A percentile compares a stretch with the other conserved stretches of the same genome.
Evolutionary conservation across 2,888 invertebrate genomes (phyloP).

Genomic region (Cyclophora punctaria): DNA sequence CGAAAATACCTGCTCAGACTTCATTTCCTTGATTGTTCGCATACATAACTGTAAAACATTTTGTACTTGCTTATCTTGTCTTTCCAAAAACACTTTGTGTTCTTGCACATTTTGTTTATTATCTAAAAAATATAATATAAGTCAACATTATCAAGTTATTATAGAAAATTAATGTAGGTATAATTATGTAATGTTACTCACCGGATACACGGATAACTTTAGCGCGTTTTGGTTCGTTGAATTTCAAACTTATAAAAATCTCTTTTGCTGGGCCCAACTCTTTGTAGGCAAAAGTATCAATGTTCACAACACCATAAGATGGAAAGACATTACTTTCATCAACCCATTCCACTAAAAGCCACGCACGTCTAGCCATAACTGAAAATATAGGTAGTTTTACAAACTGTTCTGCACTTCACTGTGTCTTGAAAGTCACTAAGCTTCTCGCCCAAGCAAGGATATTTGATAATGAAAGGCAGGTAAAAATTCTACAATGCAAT

Average conservation of each 20-base stretch:
- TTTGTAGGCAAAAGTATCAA: slow-evolving; percentile 25
- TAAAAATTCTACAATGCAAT: slow-evolving; percentile 26
- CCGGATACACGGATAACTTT: slow-evolving; percentile 46
- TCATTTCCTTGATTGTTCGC: slow-evolving; percentile 46
- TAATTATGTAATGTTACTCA: slow-evolving; percentile 18
- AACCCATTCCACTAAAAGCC: slow-evolving; percentile 54
- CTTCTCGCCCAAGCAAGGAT: slow-evolving; percentile 10
- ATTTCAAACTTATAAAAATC: slow-evolving; percentile 30
- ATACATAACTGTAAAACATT: slow-evolving; percentile 44
- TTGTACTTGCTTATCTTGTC: slow-evolving; percentile 41
- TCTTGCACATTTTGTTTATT: slow-evolving; percentile 38
- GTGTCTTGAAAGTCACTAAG: slow-evolving; percentile 13
- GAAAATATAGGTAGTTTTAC: too few relatives aligned
- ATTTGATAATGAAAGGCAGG: slow-evolving; percentile 18
- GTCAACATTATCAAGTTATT: too few relatives aligned
- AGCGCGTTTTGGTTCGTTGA: slow-evolving; percentile 30
- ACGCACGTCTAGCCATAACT: slow-evolving; percentile 37
- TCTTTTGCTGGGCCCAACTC: slow-evolving; percentile 35
- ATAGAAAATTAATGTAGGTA: background rate
- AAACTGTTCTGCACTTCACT: slow-evolving; percentile 8
- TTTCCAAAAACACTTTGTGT: slow-evolving; percentile 35
- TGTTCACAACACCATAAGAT: slow-evolving; percentile 39
- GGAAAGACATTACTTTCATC: slow-evolving; percentile 39
- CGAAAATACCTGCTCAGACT: slow-evolving; percentile 29
- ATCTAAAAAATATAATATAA: slow-evolving; percentile 21